Evolutionary conservation across 2,797 vertebrate genomes (phyloP).

Genomic region (Macroramphosus scolopax): DNA sequence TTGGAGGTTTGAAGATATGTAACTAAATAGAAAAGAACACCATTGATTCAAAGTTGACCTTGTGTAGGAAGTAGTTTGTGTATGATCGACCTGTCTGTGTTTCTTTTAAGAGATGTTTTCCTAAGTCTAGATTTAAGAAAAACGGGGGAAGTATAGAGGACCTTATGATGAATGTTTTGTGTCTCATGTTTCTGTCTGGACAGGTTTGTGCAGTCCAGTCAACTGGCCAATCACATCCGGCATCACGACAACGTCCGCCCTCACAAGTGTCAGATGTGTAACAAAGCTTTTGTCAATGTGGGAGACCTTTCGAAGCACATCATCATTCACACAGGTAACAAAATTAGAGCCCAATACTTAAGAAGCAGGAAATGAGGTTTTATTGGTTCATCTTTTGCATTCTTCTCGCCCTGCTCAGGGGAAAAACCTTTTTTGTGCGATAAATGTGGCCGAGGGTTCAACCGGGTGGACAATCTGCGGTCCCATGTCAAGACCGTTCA

Average conservation of each 20-base stretch:
- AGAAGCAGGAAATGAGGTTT: too few relatives aligned
- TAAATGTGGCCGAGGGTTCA: slow-evolving; percentile 95
- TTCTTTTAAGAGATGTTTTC: too few relatives aligned
- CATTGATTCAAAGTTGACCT: too few relatives aligned
- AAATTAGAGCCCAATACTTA: neutral
- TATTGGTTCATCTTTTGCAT: neutral
- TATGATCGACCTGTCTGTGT: too few relatives aligned
- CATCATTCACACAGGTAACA: slow-evolving; percentile 94
- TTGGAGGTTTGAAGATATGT: too few relatives aligned
- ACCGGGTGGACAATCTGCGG: slow-evolving; percentile 96
- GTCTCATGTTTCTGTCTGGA: slow-evolving; percentile 3
- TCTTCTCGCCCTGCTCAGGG: slow-evolving; percentile 68
- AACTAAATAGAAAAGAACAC: too few relatives aligned
- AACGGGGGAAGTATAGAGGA: too few relatives aligned
- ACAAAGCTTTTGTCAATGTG: slow-evolving; percentile 96
- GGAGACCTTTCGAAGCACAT: slow-evolving; percentile 98
- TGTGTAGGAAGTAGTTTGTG: too few relatives aligned
- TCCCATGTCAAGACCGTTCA: slow-evolving; percentile 97
- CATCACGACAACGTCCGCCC: slow-evolving; percentile 98
- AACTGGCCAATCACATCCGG: slow-evolving; percentile 97
- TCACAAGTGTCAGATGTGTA: slow-evolving; percentile 94
- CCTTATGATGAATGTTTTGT: too few relatives aligned
- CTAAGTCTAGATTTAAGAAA: too few relatives aligned
- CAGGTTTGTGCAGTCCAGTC: slow-evolving; percentile 97
- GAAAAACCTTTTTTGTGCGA: slow-evolving; percentile 97